These are phyloP conservation scores for Leptodactylus fuscus DNA, from an alignment of 2,113 vertebrate species.

Conservation along the genomic window DNA sequence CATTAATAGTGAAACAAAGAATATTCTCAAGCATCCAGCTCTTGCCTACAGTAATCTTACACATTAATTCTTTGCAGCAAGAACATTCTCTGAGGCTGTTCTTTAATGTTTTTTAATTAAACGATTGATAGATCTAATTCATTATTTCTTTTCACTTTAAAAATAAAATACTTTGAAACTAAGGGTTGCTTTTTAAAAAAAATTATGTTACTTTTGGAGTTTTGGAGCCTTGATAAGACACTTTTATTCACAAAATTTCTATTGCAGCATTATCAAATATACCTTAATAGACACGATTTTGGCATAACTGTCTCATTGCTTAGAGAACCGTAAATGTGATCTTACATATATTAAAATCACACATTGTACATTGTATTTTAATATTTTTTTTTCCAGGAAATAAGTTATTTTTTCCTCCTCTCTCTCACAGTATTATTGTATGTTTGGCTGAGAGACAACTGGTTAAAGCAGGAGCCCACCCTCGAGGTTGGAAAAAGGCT, in stretches of 20 bases:
- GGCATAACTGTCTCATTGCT: too few species aligned
- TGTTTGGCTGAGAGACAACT: too few species aligned
- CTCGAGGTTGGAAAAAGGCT: too few species aligned
- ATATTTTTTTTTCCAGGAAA: too few species aligned
- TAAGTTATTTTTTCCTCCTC: too few species aligned
- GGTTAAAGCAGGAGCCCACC: too few species aligned
- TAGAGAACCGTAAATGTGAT: too few species aligned
- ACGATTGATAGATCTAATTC: slow-evolving; percentile 40
- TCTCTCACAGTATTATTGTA: too few species aligned
- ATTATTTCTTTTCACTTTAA: slow-evolving; percentile 8
- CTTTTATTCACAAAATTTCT: neutral
- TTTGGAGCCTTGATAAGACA: neutral
- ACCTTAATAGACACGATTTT: too few species aligned
- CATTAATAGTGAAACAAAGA: slow-evolving; percentile 55
- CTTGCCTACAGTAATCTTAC: slow-evolving; percentile 31
- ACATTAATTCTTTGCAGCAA: slow-evolving; percentile 43
- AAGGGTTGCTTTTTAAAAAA: neutral
- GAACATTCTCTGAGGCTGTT: slow-evolving; percentile 34
- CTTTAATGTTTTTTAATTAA: slow-evolving; percentile 51
- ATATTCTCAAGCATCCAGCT: slow-evolving; percentile 43
- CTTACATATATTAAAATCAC: too few species aligned
- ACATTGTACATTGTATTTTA: too few species aligned
- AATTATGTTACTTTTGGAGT: neutral
- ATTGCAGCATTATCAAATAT: neutral
- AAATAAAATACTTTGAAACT: neutral